Evolutionary conservation across 1,140 invertebrate species (phyloP), one percentile per base, ranked within the genome.

Genomic region (Ostrea denselamellosa): DNA sequence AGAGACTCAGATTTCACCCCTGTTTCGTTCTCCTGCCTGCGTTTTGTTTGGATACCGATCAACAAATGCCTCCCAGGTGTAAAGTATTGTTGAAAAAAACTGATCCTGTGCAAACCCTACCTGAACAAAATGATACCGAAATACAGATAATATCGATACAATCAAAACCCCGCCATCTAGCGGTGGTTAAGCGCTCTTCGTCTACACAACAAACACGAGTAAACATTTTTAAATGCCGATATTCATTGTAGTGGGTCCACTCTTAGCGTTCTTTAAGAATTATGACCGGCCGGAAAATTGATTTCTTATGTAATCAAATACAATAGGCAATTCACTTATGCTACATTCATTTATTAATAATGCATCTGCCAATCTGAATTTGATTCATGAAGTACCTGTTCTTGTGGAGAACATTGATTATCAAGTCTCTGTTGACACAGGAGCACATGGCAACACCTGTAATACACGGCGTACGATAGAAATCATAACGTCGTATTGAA

Each of bases 201-300:
- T 77, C 68, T 25, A 77, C 28, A 77, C 68, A 22, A 17, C 28
- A 25, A 77, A 77, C 68, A 77, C 28, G 25, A 25, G 25, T 28
- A 77, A 77, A 77, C 28, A 77, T 77, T 14, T 77, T 77, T 77
- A 77, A 77, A 77, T 77, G 68, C 28, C 68, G 28, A 34, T 34
- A 77, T 77, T 34, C 68, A 77, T 34, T 8, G 28, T 14, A 8
- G 7, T 28, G 25, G 9, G 28, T 34, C 10, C 9, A 28, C 28
- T 28, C 68, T 25, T 62, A 14, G 58, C 5, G 14, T 62, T 19
- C 56, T 17, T n/a, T 8, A 62, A 62, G 58, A 62, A 62, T 62
- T 28, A 77, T 77, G 68, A 77, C 68, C 34, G 68, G 28, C 68
- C 34, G 68, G 28, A 77, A 77, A 77, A 77, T 77, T 77, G 68